These are phyloP conservation scores for Porites lobata DNA, from an alignment of 92 coral and sea anemone species.

Conservation along the genomic window DNA sequence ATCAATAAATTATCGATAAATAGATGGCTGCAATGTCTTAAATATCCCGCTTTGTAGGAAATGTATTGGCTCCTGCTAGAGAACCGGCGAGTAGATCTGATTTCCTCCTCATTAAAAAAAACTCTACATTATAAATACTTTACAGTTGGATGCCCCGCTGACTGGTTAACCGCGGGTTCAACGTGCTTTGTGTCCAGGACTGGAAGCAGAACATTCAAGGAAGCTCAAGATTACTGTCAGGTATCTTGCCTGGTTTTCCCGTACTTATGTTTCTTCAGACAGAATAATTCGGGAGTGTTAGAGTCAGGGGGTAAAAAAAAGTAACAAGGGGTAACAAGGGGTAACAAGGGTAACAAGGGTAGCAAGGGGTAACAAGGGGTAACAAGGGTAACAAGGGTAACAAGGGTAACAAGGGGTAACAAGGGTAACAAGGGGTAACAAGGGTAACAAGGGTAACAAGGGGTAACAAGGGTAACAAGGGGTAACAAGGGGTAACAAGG, in stretches of 20 bases:
- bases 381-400: no score
- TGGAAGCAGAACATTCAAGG: constrained; percentile 61
- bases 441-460: no score
- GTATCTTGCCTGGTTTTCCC: constrained; percentile 10
- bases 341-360: no score
- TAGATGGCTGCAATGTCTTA: background rate
- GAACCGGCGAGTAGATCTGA: background rate
- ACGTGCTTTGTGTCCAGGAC: constrained; percentile 56
- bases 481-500: no score
- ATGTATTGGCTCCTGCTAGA: background rate
- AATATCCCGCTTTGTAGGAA: background rate
- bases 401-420: no score
- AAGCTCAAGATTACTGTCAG: constrained; percentile 72
- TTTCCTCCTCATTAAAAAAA: background rate
- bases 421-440: no score
- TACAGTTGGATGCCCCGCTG: constrained; percentile 76
- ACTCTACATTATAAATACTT: background rate
- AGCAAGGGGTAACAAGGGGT: no score
- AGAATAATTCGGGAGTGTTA: background rate
- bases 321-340: no score
- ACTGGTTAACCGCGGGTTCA: constrained; percentile 62
- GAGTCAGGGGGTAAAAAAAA: background rate
- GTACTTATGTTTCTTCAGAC: background rate
- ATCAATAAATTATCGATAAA: constrained; percentile 1
- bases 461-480: no score